phyloP scores from a whole-genome alignment of 2,888 invertebrate species.

The Griposia aprilina region DNA sequence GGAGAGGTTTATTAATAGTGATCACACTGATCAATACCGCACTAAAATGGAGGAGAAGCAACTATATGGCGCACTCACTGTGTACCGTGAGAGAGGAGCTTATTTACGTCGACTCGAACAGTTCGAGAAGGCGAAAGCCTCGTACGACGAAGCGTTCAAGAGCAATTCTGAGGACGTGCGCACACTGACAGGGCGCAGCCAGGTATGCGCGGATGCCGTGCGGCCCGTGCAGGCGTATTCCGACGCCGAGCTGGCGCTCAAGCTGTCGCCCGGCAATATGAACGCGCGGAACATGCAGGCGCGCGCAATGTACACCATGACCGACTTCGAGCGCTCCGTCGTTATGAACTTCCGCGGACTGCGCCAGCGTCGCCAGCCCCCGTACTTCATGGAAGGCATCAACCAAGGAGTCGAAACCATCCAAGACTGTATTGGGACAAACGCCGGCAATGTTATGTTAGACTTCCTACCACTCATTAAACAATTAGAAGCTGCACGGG shows the following conservation, averaged over 20 bases:
- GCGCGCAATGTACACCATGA: conserved; percentile 87
- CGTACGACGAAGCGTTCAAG: conserved; percentile 85
- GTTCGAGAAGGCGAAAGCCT: conserved; percentile 85
- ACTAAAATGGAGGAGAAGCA: conserved; percentile 84
- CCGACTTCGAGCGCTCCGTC: conserved; percentile 86
- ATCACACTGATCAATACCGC: not conserved
- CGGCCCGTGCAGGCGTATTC: conserved; percentile 84
- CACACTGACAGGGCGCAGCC: conserved; percentile 84
- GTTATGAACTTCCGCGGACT: conserved; percentile 86
- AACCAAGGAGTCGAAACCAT: conserved; percentile 87
- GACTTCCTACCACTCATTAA: conserved; percentile 86
- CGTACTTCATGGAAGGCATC: conserved; percentile 87
- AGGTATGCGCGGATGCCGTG: conserved; percentile 86
- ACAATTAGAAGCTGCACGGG: conserved; percentile 76
- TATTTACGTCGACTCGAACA: conserved; percentile 85
- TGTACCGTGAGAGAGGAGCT: conserved; percentile 86
- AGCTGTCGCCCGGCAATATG: conserved; percentile 84
- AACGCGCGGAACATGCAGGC: conserved; percentile 86
- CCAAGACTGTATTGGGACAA: conserved; percentile 86
- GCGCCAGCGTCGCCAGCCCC: conserved; percentile 81
- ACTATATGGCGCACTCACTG: conserved; percentile 83
- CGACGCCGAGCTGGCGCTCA: conserved; percentile 85
- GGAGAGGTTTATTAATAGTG: conserved; percentile 42
- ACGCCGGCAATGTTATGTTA: conserved; percentile 85
- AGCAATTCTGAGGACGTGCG: conserved; percentile 81